Base-by-base conservation (phyloP, 2,113 vertebrate species). In the Labeo rohita region DNA sequence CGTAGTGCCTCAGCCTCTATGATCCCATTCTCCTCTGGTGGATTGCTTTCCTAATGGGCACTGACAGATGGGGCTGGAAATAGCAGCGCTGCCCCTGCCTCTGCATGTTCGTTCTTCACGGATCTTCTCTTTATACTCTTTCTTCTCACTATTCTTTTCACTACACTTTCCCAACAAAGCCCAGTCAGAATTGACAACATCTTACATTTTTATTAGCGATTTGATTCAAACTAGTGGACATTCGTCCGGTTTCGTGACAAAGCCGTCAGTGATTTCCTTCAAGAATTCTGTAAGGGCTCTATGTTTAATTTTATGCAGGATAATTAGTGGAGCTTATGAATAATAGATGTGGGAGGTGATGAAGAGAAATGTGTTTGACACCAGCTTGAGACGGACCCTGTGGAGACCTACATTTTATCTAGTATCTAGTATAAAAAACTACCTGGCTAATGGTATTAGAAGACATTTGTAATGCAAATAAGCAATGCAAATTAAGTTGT, bases 41-140 rank as follows among this genome's bases (percentile, higher is more conserved):
- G 92, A 95, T 94, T 93, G 92, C 92, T 91, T 91, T 91, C 90
- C 92, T 95, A 95, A 95, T 95, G 90, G 91, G 85, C 90, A 89
- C 92, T 94, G 94, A 95, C 95, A 95, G 92, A 93, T 91, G 86
- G 73, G 82, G 90, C 92, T 92, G 90, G 92, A 94, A 95, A 95
- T 93, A 95, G 93, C 88, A 90, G 82, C 79, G 50, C 76, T 89
- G 87, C 89, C 91, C 89, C 91, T 88, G 77, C 89, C 89, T 84
- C 88, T 91, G 52, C 86, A 87, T 83, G 50, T 84, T 85, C 84
- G 85, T 78, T 50, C 70, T 74, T 56, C 76, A 66, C 59, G 56
- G 75, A 59, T 75, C 59, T 65, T 43, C 70, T 79, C 66, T 56
- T 72, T 13, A 23, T 61, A 8, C 65, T 47, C 10, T 83, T 84